Evolutionary conservation across 2,113 vertebrate genomes (phyloP).

Genomic region (Vombatus ursinus): DNA sequence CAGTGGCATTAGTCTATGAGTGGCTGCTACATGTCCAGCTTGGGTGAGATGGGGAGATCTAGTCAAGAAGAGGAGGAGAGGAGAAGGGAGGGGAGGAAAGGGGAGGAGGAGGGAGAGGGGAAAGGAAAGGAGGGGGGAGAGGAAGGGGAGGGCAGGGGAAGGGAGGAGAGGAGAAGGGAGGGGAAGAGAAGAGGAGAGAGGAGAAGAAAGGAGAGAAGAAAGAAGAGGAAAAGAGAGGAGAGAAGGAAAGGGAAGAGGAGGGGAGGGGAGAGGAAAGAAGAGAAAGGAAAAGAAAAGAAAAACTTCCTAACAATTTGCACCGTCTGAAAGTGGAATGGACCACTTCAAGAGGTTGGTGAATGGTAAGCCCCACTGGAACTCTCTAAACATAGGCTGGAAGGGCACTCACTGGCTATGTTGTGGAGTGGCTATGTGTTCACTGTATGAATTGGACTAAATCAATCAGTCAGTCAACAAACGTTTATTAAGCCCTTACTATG

Average conservation of each 20-base stretch:
- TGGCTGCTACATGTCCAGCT: no score
- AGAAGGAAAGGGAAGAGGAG: no score
- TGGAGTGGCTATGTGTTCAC: neutral
- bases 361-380: neutral
- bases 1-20: no score
- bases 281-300: neutral
- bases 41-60: no score
- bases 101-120: neutral
- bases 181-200: slow-evolving; percentile 17
- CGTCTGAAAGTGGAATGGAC: no score
- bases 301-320: no score
- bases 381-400: neutral
- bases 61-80: neutral
- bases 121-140: no score
- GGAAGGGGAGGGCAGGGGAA: no score
- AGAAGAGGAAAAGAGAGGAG: neutral
- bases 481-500: no score
- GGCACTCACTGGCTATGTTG: neutral
- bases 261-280: no score
- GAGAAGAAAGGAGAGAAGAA: neutral
- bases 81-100: neutral
- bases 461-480: no score
- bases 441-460: neutral
- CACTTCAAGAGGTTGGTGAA: neutral
- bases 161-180: no score